Evolutionary conservation across 2,888 invertebrate species (phyloP), one percentile per base, ranked within the genome.

Genomic region (Caradrina clavipalpis): DNA sequence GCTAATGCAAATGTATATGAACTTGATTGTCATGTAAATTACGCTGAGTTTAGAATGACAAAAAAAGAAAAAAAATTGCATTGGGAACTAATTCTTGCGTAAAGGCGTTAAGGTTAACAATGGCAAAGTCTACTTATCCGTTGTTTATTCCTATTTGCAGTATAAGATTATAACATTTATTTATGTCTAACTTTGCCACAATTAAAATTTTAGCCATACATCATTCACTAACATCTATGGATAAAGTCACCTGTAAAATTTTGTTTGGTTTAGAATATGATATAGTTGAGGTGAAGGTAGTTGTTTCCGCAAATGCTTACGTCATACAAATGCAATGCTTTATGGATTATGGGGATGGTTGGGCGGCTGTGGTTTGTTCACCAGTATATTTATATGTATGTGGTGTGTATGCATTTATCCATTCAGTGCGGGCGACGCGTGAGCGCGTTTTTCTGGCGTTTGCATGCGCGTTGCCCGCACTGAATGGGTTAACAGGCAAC

Each of bases 191-290:
- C 15, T 75, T 39, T 11, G 1, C 47, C 39, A 15, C 26, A 21
- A 54, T 58, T 15, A 21, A 2, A 1, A 8, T 45, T 73, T n/a
- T 47, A 31, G 54, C 57, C 15, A 79, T 73, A 39, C 55, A 63
- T 55, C 45, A 65, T 64, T 63, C 55, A 68, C 69, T 74, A 55
- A 55, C 51, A 47, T 59, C 47, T 49, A n/a, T 49, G 11, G 51
- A 62, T 62, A 50, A 1, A 60, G 51, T 60, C 21, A 49, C 51
- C 26, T 13, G 26, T 67, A 13, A 56, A 47, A 11, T 22, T 1
- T 22, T 42, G n/a, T 51, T 66, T 50, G 55, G 39, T 50, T 26
- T 59, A 45, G 15, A 22, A 53, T 22, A 39, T 10, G 4, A 21
- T 60, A 21, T 60, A 50, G 15, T 1, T 11, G 15, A 19, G 53